phyloP scores from a whole-genome alignment of 2,113 vertebrate genomes.

The Myanophis thanlyinensis region DNA sequence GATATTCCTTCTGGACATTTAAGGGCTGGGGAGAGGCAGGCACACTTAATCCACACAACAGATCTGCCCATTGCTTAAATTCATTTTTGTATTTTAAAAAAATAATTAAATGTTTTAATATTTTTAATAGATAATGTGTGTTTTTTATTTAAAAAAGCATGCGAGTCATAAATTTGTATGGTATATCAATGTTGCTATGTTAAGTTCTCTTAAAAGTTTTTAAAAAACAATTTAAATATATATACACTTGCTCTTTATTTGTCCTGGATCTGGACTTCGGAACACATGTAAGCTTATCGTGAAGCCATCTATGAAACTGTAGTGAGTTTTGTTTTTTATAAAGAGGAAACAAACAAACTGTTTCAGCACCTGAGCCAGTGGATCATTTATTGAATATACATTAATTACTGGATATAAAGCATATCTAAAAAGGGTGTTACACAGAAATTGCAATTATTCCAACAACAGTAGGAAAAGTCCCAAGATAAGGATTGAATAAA shows the following conservation, averaged over 20 bases:
- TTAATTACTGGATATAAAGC: conserved; percentile 52
- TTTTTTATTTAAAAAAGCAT: not conserved
- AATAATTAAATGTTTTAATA: not conserved
- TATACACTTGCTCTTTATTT: not conserved
- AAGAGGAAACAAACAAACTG: not conserved
- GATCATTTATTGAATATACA: not conserved
- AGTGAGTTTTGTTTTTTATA: not conserved
- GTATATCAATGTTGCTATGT: not conserved
- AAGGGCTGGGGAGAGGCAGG: not conserved
- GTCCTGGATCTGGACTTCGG: not conserved
- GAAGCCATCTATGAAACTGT: not conserved
- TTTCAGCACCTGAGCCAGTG: conserved; percentile 42
- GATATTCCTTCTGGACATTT: not conserved
- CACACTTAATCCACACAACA: not conserved
- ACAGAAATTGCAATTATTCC: not conserved
- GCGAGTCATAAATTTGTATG: not conserved
- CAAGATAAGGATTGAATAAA: not conserved
- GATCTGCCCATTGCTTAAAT: not conserved
- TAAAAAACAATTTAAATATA: not conserved
- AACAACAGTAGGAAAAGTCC: not conserved
- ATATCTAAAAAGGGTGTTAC: conserved; percentile 51
- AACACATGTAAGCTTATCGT: not conserved
- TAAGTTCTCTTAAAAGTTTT: not conserved
- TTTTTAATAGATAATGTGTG: not conserved
- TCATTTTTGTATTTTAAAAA: conserved; percentile 29